phyloP scores from a whole-genome alignment of 2,797 vertebrate species.

The Pangasius sanitwongsei region DNA sequence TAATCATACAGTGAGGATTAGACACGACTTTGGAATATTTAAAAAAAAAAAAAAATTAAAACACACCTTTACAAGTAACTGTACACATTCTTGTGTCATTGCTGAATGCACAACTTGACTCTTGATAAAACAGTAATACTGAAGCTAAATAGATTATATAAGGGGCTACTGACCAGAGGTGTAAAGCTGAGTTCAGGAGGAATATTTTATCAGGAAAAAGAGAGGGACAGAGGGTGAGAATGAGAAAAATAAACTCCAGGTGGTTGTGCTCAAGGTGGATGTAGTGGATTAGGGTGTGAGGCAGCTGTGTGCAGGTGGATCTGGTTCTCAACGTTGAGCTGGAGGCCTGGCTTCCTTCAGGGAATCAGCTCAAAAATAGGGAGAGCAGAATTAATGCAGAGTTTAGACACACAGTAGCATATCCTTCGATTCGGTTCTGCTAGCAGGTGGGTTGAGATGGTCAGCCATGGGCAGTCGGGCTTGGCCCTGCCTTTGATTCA shows the following conservation, averaged over 20 bases:
- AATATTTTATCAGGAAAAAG: neutral
- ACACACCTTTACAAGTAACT: neutral
- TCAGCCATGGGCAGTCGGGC: neutral
- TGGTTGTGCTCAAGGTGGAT: conserved; percentile 16
- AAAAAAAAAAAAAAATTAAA: neutral
- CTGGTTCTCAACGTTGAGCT: conserved; percentile 2
- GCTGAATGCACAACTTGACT: neutral
- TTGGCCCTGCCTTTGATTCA: neutral
- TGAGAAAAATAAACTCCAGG: neutral
- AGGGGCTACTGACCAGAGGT: neutral
- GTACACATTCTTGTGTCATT: neutral
- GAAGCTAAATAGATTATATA: neutral
- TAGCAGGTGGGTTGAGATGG: neutral
- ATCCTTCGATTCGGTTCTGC: neutral
- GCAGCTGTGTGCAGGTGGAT: conserved; percentile 10
- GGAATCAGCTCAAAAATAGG: neutral
- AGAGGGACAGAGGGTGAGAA: neutral
- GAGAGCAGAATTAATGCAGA: conserved; percentile 1
- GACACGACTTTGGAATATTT: neutral
- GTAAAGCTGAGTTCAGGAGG: neutral
- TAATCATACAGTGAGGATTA: neutral
- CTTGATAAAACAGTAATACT: neutral
- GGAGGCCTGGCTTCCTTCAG: neutral
- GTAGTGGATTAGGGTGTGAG: neutral
- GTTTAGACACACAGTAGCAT: conserved; percentile 1